phyloP scores from a whole-genome alignment of 1,140 invertebrate species.

The Rhysida immarginata region DNA sequence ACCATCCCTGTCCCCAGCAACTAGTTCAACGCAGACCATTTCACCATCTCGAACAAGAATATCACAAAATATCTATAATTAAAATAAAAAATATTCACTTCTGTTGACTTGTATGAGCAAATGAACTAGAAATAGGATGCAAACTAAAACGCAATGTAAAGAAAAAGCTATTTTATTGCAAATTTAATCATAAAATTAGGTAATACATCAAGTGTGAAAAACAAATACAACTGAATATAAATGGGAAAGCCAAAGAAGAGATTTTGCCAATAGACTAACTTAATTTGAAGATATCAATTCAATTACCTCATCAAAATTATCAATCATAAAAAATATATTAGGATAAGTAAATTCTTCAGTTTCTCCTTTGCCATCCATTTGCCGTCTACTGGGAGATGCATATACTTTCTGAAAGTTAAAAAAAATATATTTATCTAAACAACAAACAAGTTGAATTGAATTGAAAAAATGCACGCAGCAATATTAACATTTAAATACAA shows the following conservation, averaged over 20 bases:
- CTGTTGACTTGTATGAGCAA: too few species aligned
- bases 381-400: constrained; percentile 82
- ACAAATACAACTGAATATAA: too few species aligned
- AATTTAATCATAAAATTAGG: too few species aligned
- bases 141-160: too few species aligned
- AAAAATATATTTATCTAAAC: constrained; percentile 3
- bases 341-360: constrained; percentile 97
- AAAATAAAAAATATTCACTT: too few species aligned
- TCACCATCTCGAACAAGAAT: constrained; percentile 90
- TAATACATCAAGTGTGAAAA: too few species aligned
- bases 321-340: constrained; percentile 96
- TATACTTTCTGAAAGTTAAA: constrained; percentile 55
- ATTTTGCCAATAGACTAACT: too few species aligned
- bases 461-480: too few species aligned
- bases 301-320: constrained; percentile 92
- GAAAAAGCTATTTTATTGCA: too few species aligned
- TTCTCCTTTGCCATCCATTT: constrained; percentile 97
- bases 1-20: constrained; percentile 70
- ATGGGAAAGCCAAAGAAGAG: too few species aligned
- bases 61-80: constrained; percentile 65
- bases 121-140: too few species aligned
- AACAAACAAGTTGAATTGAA: neutral
- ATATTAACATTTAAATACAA: too few species aligned
- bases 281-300: neutral
- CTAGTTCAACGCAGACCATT: constrained; percentile 94